Conservation (phyloP, 2,113 vertebrate genomes). For the Myrmecophaga tridactyla region DNA sequence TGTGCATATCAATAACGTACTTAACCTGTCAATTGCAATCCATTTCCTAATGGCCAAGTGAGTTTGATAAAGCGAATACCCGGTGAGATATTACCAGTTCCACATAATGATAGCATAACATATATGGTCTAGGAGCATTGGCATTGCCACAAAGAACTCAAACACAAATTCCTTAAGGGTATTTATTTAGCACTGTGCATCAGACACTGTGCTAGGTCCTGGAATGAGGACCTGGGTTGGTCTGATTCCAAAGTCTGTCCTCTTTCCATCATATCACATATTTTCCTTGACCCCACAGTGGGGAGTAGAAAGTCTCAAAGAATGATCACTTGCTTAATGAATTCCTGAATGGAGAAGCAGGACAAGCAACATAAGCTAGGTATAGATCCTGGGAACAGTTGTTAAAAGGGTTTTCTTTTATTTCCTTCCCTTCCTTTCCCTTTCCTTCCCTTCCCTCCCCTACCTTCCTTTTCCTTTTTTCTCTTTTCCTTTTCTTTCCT, state of each 20-base stretch:
- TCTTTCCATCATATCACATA: neutral
- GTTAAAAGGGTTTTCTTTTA: neutral
- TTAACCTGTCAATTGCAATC: neutral
- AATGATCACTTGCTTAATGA: constrained; percentile 4
- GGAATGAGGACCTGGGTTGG: neutral
- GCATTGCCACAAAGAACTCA: neutral
- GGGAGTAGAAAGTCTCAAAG: constrained; percentile 2
- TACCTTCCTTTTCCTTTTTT: neutral
- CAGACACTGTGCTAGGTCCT: neutral
- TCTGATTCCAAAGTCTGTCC: neutral
- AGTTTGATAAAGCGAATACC: constrained; percentile 22
- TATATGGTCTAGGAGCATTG: neutral
- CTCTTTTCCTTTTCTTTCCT: neutral
- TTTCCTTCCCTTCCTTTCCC: neutral
- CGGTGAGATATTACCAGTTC: neutral
- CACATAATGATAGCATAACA: neutral
- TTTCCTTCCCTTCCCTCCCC: neutral
- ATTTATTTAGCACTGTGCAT: neutral
- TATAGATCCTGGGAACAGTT: neutral
- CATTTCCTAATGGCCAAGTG: neutral
- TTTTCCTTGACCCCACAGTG: constrained; percentile 31
- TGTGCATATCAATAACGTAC: neutral
- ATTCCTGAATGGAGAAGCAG: neutral
- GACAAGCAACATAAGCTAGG: neutral
- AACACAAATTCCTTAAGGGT: constrained; percentile 8